Evolutionary conservation across 2,113 vertebrate genomes (phyloP).

Genomic region (Parus major): DNA sequence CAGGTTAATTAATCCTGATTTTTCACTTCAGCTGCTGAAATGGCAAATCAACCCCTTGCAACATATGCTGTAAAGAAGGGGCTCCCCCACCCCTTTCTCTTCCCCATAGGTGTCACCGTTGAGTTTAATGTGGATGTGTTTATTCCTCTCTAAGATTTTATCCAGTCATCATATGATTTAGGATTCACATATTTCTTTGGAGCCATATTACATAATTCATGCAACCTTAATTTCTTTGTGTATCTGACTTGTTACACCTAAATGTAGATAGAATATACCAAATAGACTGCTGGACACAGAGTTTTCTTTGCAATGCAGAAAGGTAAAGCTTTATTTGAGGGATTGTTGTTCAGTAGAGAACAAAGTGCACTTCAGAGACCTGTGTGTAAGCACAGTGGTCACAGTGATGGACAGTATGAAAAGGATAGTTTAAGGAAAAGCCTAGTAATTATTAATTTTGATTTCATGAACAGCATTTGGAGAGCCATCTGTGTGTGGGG

Average conservation of each 20-base stretch:
- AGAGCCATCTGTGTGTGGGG: accelerated
- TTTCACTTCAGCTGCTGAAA: not conserved
- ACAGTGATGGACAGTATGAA: not conserved
- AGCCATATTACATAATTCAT: not conserved
- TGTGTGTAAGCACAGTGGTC: not conserved
- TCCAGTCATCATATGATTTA: not conserved
- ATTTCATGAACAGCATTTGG: not conserved
- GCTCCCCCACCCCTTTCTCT: not conserved
- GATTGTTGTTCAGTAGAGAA: not conserved
- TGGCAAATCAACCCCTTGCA: not conserved
- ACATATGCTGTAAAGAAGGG: accelerated
- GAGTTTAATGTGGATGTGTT: not conserved
- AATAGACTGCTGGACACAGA: not conserved
- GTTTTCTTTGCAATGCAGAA: conserved; percentile 38
- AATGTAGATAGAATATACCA: not conserved
- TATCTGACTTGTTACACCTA: not conserved
- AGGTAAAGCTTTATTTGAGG: conserved; percentile 27
- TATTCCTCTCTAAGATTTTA: not conserved
- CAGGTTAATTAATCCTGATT: not conserved
- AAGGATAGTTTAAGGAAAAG: not conserved
- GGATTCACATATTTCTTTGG: not conserved
- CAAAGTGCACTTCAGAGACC: not conserved
- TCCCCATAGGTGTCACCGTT: conserved; percentile 34
- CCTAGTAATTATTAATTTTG: not conserved
- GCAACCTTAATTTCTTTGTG: not conserved